These are phyloP conservation scores for Python bivittatus DNA, from an alignment of 2,113 vertebrate genomes.

Conservation along the genomic window DNA sequence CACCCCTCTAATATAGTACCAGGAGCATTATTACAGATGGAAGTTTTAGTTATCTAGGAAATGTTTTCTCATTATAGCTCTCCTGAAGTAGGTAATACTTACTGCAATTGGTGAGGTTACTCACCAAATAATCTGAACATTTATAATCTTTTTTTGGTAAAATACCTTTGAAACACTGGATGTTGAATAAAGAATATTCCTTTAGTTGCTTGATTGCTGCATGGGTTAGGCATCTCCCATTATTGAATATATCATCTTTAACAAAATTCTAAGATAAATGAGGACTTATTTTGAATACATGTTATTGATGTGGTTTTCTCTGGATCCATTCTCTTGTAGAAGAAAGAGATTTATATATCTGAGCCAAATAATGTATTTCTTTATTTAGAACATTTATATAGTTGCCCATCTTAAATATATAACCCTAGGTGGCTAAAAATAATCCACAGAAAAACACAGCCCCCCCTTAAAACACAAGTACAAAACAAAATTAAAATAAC, in stretches of 20 bases:
- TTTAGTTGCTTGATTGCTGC: not conserved
- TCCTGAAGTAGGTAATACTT: not conserved
- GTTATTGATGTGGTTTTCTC: not conserved
- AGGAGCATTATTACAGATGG: not conserved
- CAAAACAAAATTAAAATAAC: not conserved
- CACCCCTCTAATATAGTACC: not conserved
- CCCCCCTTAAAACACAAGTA: not conserved
- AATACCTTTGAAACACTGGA: not conserved
- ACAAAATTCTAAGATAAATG: not conserved
- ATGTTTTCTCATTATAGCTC: not conserved
- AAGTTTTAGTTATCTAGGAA: not conserved
- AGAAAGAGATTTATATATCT: not conserved
- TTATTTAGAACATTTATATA: not conserved
- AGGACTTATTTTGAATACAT: not conserved
- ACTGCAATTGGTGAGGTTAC: not conserved
- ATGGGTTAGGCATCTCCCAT: not conserved
- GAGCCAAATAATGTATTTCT: not conserved
- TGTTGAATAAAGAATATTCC: not conserved
- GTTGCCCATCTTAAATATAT: not conserved
- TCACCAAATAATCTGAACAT: not conserved
- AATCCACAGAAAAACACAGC: not conserved
- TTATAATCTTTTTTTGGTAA: not conserved
- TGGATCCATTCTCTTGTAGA: not conserved
- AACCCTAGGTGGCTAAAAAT: not conserved
- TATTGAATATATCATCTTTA: not conserved